Evolutionary conservation across 2,888 invertebrate genomes (phyloP).

Genomic region (Pinctada fucata): DNA sequence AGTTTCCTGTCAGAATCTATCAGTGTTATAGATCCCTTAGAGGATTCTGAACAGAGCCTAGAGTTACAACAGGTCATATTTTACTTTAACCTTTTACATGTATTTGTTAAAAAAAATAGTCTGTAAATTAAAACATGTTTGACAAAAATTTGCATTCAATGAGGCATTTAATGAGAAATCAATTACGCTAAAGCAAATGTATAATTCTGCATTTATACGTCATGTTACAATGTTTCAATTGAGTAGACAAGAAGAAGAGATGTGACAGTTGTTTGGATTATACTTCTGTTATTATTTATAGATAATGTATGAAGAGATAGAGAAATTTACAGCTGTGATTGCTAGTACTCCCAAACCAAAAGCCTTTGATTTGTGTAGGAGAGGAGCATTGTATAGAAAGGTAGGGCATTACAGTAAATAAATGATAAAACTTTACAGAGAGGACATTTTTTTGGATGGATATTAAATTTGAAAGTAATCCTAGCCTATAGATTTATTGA

Average conservation of each 20-base stretch:
- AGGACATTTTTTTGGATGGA: not conserved
- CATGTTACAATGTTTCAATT: no score
- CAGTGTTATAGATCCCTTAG: slow-evolving; percentile 62
- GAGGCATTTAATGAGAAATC: no score
- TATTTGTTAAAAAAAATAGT: not conserved
- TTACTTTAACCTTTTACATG: not conserved
- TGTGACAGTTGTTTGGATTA: no score
- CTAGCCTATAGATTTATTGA: no score
- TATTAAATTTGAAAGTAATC: no score
- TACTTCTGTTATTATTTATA: slow-evolving; percentile 35
- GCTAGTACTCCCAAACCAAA: slow-evolving; percentile 59
- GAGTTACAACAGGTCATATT: slow-evolving; percentile 57
- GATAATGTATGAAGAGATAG: slow-evolving; percentile 69
- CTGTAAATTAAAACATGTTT: no score
- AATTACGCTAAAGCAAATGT: no score
- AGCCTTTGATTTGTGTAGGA: slow-evolving; percentile 72
- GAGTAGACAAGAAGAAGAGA: no score
- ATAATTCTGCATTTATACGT: no score
- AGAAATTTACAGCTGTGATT: slow-evolving; percentile 66
- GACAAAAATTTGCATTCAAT: no score
- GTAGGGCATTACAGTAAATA: slow-evolving; percentile 45
- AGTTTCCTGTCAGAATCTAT: slow-evolving; percentile 62
- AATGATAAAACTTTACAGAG: not conserved
- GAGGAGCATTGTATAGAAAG: slow-evolving; percentile 75
- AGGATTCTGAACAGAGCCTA: slow-evolving; percentile 60